A percentile compares a stretch with the other conserved stretches of the same genome.
These are phyloP conservation scores for Sternarchorhynchus goeldii DNA, from an alignment of 2,797 vertebrate species.

Conservation along the genomic window DNA sequence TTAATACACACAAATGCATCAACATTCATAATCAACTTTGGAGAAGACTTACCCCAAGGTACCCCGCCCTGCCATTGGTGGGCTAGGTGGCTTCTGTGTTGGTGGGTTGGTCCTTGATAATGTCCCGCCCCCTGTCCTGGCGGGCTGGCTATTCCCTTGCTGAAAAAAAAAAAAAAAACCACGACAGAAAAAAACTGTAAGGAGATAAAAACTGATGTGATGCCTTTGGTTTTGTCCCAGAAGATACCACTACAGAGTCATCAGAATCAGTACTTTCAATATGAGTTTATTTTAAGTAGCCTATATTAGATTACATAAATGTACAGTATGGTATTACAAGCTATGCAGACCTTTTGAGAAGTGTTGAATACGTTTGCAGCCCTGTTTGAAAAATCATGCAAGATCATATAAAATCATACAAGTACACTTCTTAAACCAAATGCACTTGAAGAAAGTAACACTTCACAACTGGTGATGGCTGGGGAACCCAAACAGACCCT, in stretches of 20 bases:
- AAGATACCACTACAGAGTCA: too few species aligned
- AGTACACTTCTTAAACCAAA: too few species aligned
- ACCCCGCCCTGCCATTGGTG: conserved; percentile 95
- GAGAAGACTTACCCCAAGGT: conserved; percentile 85
- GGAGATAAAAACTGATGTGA: too few species aligned
- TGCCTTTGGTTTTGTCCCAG: conserved; percentile 21
- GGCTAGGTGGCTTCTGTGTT: conserved; percentile 97
- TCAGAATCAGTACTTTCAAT: too few species aligned
- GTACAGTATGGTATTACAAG: too few species aligned
- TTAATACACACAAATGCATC: not conserved
- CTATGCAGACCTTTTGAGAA: too few species aligned
- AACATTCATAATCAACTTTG: not conserved
- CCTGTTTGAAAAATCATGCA: too few species aligned
- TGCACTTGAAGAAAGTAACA: too few species aligned
- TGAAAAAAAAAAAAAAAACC: conserved; percentile 66
- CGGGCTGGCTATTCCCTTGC: conserved; percentile 96
- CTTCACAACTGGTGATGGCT: conserved; percentile 1
- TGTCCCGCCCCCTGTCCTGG: conserved; percentile 87
- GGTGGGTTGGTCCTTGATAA: conserved; percentile 97
- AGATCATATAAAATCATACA: too few species aligned
- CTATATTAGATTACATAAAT: too few species aligned
- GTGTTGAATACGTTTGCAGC: too few species aligned
- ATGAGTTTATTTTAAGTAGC: too few species aligned
- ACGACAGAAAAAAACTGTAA: not conserved
- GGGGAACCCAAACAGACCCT: not conserved